Percentiles rank a stretch among this genome's conserved stretches.
These are phyloP conservation scores for Eremobia ochroleuca DNA, from an alignment of 2,888 invertebrate genomes.

Conservation along the genomic window DNA sequence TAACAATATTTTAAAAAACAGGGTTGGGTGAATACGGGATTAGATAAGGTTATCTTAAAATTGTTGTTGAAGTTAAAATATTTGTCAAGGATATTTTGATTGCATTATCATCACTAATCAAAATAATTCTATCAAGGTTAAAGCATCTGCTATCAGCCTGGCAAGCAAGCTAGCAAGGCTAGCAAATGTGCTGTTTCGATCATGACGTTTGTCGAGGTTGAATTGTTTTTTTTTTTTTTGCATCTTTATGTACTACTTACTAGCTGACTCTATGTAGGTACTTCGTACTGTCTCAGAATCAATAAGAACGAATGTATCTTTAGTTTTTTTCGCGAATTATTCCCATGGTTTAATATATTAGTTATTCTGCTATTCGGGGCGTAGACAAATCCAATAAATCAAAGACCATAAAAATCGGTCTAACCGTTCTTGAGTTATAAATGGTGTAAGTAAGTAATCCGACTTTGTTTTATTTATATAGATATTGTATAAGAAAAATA, in stretches of 20 bases:
- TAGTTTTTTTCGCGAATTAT: not conserved
- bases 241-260: not conserved
- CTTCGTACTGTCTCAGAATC: not conserved
- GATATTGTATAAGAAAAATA: not conserved
- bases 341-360: not conserved
- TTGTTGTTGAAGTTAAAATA: constrained; percentile 26
- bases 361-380: not conserved
- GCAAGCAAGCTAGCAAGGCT: not conserved
- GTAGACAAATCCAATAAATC: not conserved
- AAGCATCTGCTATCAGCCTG: not conserved
- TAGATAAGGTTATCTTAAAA: constrained; percentile 37
- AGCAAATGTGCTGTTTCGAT: not conserved
- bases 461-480: too few relatives aligned
- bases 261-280: too few relatives aligned
- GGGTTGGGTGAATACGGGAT: constrained; percentile 10
- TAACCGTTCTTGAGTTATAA: too few relatives aligned
- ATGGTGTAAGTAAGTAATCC: too few relatives aligned
- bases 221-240: constrained; percentile 1
- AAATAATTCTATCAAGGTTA: constrained; percentile 13
- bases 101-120: constrained; percentile 50
- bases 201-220: constrained; percentile 25
- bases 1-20: not conserved
- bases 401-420: too few relatives aligned
- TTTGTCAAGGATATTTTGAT: constrained; percentile 51
- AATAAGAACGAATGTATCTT: not conserved